Base-by-base conservation (phyloP, 2,888 invertebrate species). In the Drosophila subsilvestris region DNA sequence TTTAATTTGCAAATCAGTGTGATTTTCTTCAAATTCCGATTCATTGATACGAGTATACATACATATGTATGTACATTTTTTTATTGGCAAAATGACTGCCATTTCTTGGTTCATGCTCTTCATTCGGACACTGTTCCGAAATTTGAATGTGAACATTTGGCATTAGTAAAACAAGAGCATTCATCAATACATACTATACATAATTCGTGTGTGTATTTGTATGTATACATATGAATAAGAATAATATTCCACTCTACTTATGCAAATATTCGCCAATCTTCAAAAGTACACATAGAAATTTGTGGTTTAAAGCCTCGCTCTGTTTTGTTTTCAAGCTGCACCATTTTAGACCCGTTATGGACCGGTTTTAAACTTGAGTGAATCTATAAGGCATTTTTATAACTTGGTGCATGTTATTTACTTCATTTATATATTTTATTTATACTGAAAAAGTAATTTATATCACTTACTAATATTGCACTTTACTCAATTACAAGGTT, bases 341-440 rank as follows among this genome's bases (percentile, higher is more conserved):
- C 47, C 27, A 60, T 51, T 63, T 53, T 20, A 53, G 27, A 53
- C 63, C 51, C 37, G 51, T 63, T 22, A 37, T 17, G 20, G 63
- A 63, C 63, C 45, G 63, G 63, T 63, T 63, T n/a, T n/a, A n/a
- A n/a, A n/a, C n/a, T n/a, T 45, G 51, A 63, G 50, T 14, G 7
- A 50, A 45, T 14, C 37, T 47, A 45, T 51, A 37, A 63, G 51
- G 14, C 25, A 53, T 63, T 42, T 37, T n/a, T 20, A 29, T 17
- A 37, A 29, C 22, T 32, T 42, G 14, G 25, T 17, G n/a, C 32
- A 22, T 32, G n/a, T 20, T 29, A 10, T 20, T 32, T 18, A 47
- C 10, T 9, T 18, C 12, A 20, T 32, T 32, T 42, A 22, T 43
- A 25, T 20, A 48, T n/a, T 14, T 18, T 4, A 14, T 32, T 32